Percentiles rank a stretch among this genome's conserved stretches.
Evolutionary conservation across 2,113 vertebrate genomes (phyloP).

Genomic region (Chinchilla lanigera): DNA sequence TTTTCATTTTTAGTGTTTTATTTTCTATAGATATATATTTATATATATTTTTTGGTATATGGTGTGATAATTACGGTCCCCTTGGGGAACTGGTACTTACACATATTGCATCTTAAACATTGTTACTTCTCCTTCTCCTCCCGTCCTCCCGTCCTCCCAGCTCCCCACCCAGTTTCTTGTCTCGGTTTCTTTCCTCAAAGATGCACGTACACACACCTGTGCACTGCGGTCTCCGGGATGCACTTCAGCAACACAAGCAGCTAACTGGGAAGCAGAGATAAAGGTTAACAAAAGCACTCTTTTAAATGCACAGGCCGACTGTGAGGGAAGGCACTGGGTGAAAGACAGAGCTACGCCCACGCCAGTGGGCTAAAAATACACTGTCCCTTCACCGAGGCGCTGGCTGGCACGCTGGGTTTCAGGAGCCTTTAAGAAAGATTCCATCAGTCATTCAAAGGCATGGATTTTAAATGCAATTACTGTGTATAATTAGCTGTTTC

Average conservation of each 20-base stretch:
- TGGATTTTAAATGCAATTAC: conserved; percentile 83
- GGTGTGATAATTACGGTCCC: background rate
- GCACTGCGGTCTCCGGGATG: conserved; percentile 31
- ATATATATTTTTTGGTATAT: background rate
- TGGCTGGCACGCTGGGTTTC: background rate
- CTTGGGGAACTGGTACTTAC: background rate
- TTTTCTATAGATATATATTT: background rate
- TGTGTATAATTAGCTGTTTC: conserved; percentile 84
- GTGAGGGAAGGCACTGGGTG: conserved; percentile 46
- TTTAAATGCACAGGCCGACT: conserved; percentile 48
- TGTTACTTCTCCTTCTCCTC: background rate
- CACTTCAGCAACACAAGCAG: background rate
- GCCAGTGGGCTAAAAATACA: conserved; percentile 33
- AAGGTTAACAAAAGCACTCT: background rate
- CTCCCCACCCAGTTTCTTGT: background rate
- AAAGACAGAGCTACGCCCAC: background rate
- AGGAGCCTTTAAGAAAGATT: conserved; percentile 78
- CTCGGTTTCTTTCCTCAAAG: conserved; percentile 25
- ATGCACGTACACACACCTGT: background rate
- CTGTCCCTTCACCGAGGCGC: conserved; percentile 36
- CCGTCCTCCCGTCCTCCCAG: background rate
- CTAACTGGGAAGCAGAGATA: conserved; percentile 35
- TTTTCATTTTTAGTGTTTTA: background rate
- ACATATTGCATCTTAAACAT: background rate
- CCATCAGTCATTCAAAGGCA: conserved; percentile 83